Conservation (phyloP, 2,888 invertebrate genomes). For the Diarsia dahlii region DNA sequence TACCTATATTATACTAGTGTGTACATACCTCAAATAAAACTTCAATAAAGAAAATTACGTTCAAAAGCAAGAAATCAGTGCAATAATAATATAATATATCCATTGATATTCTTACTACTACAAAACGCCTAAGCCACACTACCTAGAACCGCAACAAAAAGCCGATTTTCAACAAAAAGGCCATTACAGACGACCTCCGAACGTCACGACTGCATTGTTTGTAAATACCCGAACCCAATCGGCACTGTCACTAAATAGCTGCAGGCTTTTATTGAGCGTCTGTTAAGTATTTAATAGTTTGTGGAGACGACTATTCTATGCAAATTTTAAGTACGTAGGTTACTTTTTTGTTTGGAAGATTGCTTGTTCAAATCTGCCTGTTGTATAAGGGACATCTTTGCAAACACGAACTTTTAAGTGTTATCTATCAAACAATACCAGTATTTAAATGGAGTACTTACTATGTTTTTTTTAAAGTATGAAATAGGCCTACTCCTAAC, state of each 20-base stretch:
- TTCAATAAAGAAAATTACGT: neutral
- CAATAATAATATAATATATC: neutral
- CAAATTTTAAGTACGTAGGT: constrained; percentile 16
- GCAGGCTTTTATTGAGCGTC: constrained; percentile 34
- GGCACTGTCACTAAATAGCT: constrained; percentile 27
- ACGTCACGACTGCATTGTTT: constrained; percentile 64
- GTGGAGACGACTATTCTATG: constrained; percentile 31
- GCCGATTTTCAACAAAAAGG: constrained; percentile 40
- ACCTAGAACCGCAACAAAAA: constrained; percentile 41
- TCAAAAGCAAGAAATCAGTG: neutral
- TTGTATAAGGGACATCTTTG: neutral
- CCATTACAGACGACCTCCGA: constrained; percentile 47
- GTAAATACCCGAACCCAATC: constrained; percentile 39
- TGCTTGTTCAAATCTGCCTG: neutral
- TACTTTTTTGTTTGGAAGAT: constrained; percentile 2
- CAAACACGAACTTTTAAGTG: neutral
- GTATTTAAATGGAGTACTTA: too few relatives aligned
- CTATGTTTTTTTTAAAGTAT: too few relatives aligned
- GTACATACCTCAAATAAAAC: neutral
- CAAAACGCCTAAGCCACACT: neutral
- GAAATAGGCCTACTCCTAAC: too few relatives aligned
- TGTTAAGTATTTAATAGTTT: constrained; percentile 16
- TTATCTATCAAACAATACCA: too few relatives aligned
- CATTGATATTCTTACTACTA: neutral
- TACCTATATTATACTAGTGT: neutral